These are phyloP conservation scores for Melanophora roralis DNA, from an alignment of 2,888 invertebrate species.

Conservation along the genomic window DNA sequence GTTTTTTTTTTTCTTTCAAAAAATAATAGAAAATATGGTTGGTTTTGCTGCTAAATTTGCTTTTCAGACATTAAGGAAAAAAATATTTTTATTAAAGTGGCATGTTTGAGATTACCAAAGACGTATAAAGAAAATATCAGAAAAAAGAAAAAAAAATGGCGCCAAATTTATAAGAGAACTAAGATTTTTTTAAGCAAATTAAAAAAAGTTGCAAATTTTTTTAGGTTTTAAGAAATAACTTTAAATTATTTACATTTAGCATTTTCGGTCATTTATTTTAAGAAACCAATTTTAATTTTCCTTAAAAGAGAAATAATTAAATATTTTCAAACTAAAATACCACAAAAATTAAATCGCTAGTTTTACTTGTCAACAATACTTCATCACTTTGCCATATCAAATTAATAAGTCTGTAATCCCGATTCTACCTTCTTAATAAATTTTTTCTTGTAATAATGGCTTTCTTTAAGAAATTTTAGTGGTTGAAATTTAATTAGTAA, in stretches of 20 bases:
- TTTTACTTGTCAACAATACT: slow-evolving; percentile 28
- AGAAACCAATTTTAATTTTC: no score
- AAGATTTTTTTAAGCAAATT: no score
- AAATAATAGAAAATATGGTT: not conserved
- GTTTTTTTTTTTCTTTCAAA: not conserved
- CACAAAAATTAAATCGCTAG: not conserved
- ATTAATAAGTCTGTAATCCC: slow-evolving; percentile 14
- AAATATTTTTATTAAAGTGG: not conserved
- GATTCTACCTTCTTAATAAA: slow-evolving; percentile 27
- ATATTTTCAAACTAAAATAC: no score
- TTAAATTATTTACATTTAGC: no score
- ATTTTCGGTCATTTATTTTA: no score
- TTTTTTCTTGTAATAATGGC: not conserved
- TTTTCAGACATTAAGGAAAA: not conserved
- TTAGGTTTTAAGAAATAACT: no score
- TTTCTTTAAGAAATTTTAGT: slow-evolving; percentile 13
- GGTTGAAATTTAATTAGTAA: slow-evolving; percentile 58
- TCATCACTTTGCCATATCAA: not conserved
- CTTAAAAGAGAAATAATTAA: no score
- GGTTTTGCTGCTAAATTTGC: not conserved
- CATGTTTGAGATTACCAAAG: no score
- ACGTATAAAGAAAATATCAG: no score
- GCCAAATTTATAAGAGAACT: no score
- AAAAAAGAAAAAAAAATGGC: no score
- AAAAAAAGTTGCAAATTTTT: no score